Evolutionary conservation across 1,140 invertebrate species (phyloP), one percentile per base, ranked within the genome.

Genomic region (Stegodyphus dumicola): DNA sequence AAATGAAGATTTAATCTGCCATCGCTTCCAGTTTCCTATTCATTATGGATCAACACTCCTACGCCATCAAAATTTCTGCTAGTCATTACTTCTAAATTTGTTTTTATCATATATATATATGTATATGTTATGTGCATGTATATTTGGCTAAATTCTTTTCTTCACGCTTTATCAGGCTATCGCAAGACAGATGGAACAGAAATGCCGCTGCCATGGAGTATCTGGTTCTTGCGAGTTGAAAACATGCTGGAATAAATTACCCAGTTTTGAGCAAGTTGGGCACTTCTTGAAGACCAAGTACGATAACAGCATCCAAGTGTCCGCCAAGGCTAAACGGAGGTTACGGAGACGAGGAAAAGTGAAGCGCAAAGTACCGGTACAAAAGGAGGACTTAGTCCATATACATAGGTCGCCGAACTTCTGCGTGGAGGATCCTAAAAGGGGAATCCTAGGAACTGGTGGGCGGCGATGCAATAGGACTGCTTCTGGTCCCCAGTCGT

Each of bases 171-270:
- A 77, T 4, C 86, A 92, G 91, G 90, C 90, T 7, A 89, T 92
- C 11, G 86, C 88, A 7, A 78, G 91, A 48, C 88, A 92, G 86
- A 93, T 94, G 92, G 90, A 90, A 87, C 90, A 92, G 88, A 91
- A 93, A 87, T 94, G 93, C 88, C 92, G 93, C 54, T 91, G 93
- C 89, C 93, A 94, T 87, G 93, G 93, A 1, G 93, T 94, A 6
- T 93, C 93, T 15, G 93, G 93, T 6, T 93, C 93, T 1, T 94
- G 93, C 88, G 93, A 93, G 88, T 88, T 94, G 77, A 93, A 93
- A 88, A 94, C 93, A 6, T 94, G 93, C 88, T 94, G 94, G 90
- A 91, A 91, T 76, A 92, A 91, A 48, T 89, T 93, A 87, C 92
- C 93, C 10, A 85, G 90, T 86, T 92, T 94, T 90, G 88, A 91